Percentiles rank a stretch among this genome's conserved stretches.
These are phyloP conservation scores for Hydrolagus colliei DNA, from an alignment of 2,797 vertebrate species.

Conservation along the genomic window DNA sequence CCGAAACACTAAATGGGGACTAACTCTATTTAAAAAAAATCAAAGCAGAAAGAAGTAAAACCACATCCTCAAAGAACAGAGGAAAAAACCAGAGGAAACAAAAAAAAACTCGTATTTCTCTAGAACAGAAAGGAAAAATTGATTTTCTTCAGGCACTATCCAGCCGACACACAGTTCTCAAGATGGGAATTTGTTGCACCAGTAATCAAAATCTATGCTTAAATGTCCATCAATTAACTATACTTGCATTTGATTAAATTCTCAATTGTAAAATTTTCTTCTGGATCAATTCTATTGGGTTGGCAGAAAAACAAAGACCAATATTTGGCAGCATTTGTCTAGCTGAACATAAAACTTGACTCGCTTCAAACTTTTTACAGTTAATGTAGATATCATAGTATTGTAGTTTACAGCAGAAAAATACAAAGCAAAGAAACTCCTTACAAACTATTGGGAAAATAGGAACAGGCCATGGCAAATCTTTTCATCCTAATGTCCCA, in stretches of 20 bases:
- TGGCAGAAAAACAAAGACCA: background rate
- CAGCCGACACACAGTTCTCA: background rate
- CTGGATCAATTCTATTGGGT: background rate
- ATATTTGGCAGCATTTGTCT: no score
- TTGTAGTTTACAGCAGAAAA: no score
- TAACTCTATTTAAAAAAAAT: no score
- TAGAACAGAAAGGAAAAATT: background rate
- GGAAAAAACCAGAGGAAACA: background rate
- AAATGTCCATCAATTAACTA: background rate
- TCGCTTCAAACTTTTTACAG: background rate
- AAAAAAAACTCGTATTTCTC: background rate
- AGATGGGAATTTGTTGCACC: background rate
- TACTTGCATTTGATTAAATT: background rate
- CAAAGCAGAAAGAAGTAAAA: no score
- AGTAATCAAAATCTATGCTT: background rate
- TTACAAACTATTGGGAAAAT: no score
- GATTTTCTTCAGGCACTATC: background rate
- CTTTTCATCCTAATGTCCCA: no score
- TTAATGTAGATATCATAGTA: no score
- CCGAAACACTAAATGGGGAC: no score
- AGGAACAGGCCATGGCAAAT: no score
- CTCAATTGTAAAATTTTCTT: background rate
- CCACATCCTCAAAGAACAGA: background rate
- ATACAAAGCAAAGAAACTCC: no score
- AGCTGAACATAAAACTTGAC: background rate